Evolutionary conservation across 1,140 invertebrate species (phyloP), one percentile per base, ranked within the genome.

Genomic region (Papilio polytes): DNA sequence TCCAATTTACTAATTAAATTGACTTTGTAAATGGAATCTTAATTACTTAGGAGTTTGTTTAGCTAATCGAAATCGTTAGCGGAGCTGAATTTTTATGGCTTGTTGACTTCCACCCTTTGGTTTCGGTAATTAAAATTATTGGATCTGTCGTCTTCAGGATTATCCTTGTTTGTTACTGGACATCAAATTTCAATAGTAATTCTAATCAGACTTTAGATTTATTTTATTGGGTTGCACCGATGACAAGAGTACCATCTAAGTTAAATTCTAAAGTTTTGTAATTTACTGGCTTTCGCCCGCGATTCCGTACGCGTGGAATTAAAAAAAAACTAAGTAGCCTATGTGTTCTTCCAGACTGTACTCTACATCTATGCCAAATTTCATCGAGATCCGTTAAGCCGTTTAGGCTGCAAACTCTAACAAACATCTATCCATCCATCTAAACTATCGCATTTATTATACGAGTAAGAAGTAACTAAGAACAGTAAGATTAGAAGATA

Each of bases 31-130:
- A 51, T 1, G n/a, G n/a, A 22, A 76, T 48, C 74, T 51, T 76
- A 76, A 76, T 76, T 76, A 76, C 74, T 82, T 70, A 82, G 44
- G 15, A 51, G 44, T 74, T 82, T 78, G 20, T 80, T 82, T 51
- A 77, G 70, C 41, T 26, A 51, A 51, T 76, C 46, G 74, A 26
- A 76, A 48, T 76, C 74, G 46, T 53, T 76, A 53, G 46, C 46
- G 46, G 74, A 46, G n/a, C 46, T 12, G 4, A 26, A 76, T 76
- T 76, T 76, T 76, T 22, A 51, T 48, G 74, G 74, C 74, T 18
- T 51, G 74, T 76, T 76, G 46, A 76, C 46, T 76, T 76, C 20
- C 74, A 76, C 74, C 74, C 74, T 76, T 76, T 76, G 46, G 20
- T 20, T 22, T 51, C n/a, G 41, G 72, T 51, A 76, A 76, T 76